Conservation (phyloP, 2,797 vertebrate genomes). For the Anableps anableps region DNA sequence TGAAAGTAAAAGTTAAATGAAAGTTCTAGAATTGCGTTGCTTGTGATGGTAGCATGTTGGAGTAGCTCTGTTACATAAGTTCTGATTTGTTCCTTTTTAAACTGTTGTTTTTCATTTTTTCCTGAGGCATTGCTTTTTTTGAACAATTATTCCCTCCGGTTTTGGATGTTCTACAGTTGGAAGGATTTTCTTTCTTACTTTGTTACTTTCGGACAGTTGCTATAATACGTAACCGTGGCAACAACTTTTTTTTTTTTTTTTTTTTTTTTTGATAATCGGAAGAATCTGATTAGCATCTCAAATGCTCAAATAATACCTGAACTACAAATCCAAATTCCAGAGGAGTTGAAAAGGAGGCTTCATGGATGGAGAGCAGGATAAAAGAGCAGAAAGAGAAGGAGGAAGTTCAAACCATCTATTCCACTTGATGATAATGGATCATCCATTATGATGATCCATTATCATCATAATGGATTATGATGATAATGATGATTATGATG, state of each 20-base stretch:
- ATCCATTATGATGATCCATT: too few species aligned
- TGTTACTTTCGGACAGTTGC: background rate
- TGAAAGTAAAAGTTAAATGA: background rate
- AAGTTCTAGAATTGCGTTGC: background rate
- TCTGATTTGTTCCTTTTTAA: background rate
- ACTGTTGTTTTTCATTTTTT: background rate
- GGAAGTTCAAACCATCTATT: background rate
- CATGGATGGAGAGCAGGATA: too few species aligned
- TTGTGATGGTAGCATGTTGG: background rate
- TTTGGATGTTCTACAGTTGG: background rate
- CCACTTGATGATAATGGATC: background rate
- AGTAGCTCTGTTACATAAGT: too few species aligned
- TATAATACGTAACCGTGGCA: background rate
- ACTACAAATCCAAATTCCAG: background rate
- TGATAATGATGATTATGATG: too few species aligned
- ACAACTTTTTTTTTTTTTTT: background rate
- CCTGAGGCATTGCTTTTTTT: background rate
- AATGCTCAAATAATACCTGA: background rate
- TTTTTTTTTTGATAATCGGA: background rate
- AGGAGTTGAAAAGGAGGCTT: background rate
- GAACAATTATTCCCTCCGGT: background rate
- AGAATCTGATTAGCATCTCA: background rate
- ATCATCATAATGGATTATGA: too few species aligned
- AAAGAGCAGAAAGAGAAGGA: background rate
- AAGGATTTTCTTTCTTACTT: background rate